Conservation (phyloP, 2,113 vertebrate genomes). For the Leuciscus idus region DNA sequence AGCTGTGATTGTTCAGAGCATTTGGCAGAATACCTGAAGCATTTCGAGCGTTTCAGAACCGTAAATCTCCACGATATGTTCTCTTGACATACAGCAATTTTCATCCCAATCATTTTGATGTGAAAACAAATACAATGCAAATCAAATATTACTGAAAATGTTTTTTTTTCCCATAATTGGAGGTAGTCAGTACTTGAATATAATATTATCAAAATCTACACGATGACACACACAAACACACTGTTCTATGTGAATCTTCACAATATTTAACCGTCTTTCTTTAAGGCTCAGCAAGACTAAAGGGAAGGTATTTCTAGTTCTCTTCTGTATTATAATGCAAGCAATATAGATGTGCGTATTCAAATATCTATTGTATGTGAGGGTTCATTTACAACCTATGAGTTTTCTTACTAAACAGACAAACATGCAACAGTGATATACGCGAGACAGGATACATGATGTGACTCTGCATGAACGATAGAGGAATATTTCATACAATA, state of each 20-base stretch:
- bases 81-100: background rate
- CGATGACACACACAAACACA: constrained; percentile 33
- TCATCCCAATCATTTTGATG: constrained; percentile 34
- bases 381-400: constrained; percentile 44
- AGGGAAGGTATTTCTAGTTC: constrained; percentile 31
- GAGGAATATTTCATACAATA: constrained; percentile 31
- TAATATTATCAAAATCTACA: constrained; percentile 51
- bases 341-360: constrained; percentile 25
- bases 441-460: constrained; percentile 30
- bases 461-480: constrained; percentile 24
- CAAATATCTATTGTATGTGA: background rate
- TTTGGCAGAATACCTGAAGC: background rate
- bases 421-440: constrained; percentile 57
- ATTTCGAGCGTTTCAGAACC: background rate
- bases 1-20: constrained; percentile 6
- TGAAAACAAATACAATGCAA: constrained; percentile 32
- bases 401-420: constrained; percentile 49
- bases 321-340: constrained; percentile 40
- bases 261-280: constrained; percentile 44
- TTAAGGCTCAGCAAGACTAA: constrained; percentile 64
- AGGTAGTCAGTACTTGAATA: constrained; percentile 74
- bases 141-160: constrained; percentile 18
- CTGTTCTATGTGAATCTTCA: constrained; percentile 50
- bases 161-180: constrained; percentile 63
- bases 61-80: background rate